Percentiles rank a stretch among this genome's conserved stretches.
phyloP scores from a whole-genome alignment of 2,113 vertebrate genomes.

The Polypterus bichir region DNA sequence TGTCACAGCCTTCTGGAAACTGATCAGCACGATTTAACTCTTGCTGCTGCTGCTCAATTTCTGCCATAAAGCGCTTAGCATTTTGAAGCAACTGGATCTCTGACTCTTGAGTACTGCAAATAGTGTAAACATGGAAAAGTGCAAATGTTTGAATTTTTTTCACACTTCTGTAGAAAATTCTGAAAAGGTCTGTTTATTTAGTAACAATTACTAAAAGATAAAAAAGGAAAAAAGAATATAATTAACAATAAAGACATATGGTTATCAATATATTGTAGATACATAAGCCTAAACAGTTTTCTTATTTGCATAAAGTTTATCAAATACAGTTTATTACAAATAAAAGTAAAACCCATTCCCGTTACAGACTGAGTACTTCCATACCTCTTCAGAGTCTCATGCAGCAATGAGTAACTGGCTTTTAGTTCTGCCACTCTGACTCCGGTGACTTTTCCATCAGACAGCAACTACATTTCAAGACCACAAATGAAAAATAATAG shows the following conservation, averaged over 20 bases:
- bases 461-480: conserved; percentile 53
- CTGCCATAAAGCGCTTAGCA: conserved; percentile 44
- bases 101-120: conserved; percentile 63
- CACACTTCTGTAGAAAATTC: too few relatives aligned
- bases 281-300: too few relatives aligned
- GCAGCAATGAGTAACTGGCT: conserved; percentile 53
- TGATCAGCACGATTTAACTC: conserved; percentile 50
- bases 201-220: too few relatives aligned
- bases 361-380: not conserved
- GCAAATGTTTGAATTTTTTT: too few relatives aligned
- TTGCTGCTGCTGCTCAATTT: conserved; percentile 50
- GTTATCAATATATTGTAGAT: too few relatives aligned
- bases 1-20: conserved; percentile 42
- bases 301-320: too few relatives aligned
- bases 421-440: conserved; percentile 59
- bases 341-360: not conserved
- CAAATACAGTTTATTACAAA: too few relatives aligned
- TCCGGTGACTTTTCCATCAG: conserved; percentile 56
- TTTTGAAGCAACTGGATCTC: conserved; percentile 63
- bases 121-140: conserved; percentile 4
- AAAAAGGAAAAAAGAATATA: too few relatives aligned
- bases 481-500: conserved; percentile 6
- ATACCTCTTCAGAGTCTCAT: conserved; percentile 65
- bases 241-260: too few relatives aligned
- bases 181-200: too few relatives aligned